Conservation (phyloP, 2,113 vertebrate genomes). For the Catharus minimus region DNA sequence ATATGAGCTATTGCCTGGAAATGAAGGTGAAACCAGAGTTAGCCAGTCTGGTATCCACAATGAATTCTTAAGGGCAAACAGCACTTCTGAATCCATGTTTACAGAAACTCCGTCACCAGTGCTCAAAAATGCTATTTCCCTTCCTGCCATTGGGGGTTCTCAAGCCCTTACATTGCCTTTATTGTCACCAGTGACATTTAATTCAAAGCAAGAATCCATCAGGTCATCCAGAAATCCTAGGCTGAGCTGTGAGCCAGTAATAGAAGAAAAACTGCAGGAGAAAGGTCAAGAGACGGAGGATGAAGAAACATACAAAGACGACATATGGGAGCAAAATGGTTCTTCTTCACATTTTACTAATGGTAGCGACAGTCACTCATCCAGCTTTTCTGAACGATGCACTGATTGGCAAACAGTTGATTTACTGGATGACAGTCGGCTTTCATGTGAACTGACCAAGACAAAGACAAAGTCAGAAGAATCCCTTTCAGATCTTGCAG, state of each 20-base stretch:
- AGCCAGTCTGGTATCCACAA: slow-evolving; percentile 79
- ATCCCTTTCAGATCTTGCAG: slow-evolving; percentile 86
- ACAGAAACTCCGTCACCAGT: slow-evolving; percentile 93
- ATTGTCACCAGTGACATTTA: slow-evolving; percentile 84
- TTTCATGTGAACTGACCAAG: slow-evolving; percentile 81
- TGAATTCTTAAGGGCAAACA: slow-evolving; percentile 91
- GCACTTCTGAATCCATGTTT: slow-evolving; percentile 90
- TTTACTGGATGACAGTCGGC: slow-evolving; percentile 82
- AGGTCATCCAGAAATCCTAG: slow-evolving; percentile 77
- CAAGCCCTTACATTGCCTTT: slow-evolving; percentile 92
- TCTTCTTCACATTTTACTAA: slow-evolving; percentile 74
- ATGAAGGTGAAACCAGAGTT: slow-evolving; percentile 72
- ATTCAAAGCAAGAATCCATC: slow-evolving; percentile 81
- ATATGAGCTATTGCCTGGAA: slow-evolving; percentile 91
- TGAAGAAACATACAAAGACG: slow-evolving; percentile 73
- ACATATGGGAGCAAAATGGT: slow-evolving; percentile 75
- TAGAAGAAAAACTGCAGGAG: slow-evolving; percentile 77
- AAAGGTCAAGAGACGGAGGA: slow-evolving; percentile 74
- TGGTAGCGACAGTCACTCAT: slow-evolving; percentile 77
- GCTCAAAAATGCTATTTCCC: slow-evolving; percentile 97
- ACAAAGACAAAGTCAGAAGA: slow-evolving; percentile 84
- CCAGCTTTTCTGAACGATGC: slow-evolving; percentile 83
- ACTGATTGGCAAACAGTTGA: slow-evolving; percentile 88
- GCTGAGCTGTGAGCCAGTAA: slow-evolving; percentile 79
- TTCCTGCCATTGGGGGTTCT: slow-evolving; percentile 92